A percentile compares a stretch with the other conserved stretches of the same genome.
Evolutionary conservation across 1,140 invertebrate species (phyloP).

Genomic region (Drosophila kurseongensis): DNA sequence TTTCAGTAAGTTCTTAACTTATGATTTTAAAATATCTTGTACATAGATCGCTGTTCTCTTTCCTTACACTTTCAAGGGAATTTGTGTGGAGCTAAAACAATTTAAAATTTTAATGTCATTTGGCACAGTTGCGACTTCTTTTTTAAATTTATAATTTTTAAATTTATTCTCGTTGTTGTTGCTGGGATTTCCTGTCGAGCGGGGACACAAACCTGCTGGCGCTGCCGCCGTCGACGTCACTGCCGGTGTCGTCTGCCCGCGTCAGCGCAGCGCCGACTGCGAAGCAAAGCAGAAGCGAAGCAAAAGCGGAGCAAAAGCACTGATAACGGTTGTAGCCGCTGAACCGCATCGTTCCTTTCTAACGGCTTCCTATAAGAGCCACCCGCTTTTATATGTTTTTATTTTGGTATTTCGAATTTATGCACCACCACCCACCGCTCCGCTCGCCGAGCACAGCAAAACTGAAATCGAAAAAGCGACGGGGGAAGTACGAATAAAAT

Average conservation of each 20-base stretch:
- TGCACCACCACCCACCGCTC: conserved; percentile 3
- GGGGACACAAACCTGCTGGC: conserved; percentile 48
- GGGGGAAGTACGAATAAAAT: conserved; percentile 19
- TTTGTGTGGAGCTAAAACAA: too few species aligned
- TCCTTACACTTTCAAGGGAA: too few species aligned
- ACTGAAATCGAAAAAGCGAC: conserved; percentile 24
- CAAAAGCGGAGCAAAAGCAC: conserved; percentile 15
- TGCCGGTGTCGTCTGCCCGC: conserved; percentile 30
- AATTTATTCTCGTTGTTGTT: background rate
- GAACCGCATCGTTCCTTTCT: conserved; percentile 49
- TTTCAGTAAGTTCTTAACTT: too few species aligned
- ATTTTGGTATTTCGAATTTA: background rate
- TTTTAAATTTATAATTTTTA: background rate
- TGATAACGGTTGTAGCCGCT: conserved; percentile 42
- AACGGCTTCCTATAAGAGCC: conserved; percentile 21
- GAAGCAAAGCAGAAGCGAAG: conserved; percentile 30
- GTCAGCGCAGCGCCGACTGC: conserved; percentile 33
- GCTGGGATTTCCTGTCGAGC: background rate
- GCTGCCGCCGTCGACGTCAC: conserved; percentile 24
- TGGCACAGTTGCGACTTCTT: background rate
- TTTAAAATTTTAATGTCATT: background rate
- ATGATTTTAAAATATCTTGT: too few species aligned
- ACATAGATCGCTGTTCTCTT: too few species aligned
- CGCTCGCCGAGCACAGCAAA: conserved; percentile 28
- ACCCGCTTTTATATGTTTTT: conserved; percentile 33